Base-by-base conservation (phyloP, 2,888 invertebrate genomes). In the Lasioglossum marginatum region DNA sequence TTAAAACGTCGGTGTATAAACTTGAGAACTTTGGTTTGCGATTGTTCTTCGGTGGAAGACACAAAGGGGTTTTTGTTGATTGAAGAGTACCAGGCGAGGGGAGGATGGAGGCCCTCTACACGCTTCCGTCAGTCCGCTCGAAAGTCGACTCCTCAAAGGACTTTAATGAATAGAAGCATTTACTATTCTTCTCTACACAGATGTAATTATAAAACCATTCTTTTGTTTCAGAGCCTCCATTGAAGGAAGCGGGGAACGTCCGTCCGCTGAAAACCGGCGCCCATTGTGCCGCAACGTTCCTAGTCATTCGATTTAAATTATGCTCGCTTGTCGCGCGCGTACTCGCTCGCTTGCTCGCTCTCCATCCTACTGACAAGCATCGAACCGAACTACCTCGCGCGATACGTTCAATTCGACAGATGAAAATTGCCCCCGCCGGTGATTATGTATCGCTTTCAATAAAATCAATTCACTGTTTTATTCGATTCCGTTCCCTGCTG, bases 181-280 rank as follows among this genome's bases (percentile, higher is more conserved):
- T 87, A 86, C 91, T 84, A 88, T 91, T 90, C 90, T 90, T 86
- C 83, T 82, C 81, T 66, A 79, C 86, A 78, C 85, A 87, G 85
- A 91, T 90, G 91, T 90, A 91, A 90, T 88, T 91, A 86, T 91
- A 87, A 91, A 91, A 88, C 87, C 84, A 81, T 85, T 83, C 89
- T 79, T 91, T 91, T 91, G 91, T 91, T 86, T 88, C 89, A 71
- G 40, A 71, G 60, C 68, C 77, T 71, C 83, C 81, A 88, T 86
- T 87, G 83, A 89, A 81, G 85, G 34, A 68, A 77, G 79, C 37
- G 81, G 82, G 77, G 89, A 82, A 85, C 83, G 86, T 76, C 76
- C 88, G 81, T 83, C 80, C 73, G 86, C 43, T 63, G 86, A 31
- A 71, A 77, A 63, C 68, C 19, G 45, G 70, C 71, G 19, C 57